Conservation (phyloP, 2,888 invertebrate genomes). For the Cryptocephalus primarius region DNA sequence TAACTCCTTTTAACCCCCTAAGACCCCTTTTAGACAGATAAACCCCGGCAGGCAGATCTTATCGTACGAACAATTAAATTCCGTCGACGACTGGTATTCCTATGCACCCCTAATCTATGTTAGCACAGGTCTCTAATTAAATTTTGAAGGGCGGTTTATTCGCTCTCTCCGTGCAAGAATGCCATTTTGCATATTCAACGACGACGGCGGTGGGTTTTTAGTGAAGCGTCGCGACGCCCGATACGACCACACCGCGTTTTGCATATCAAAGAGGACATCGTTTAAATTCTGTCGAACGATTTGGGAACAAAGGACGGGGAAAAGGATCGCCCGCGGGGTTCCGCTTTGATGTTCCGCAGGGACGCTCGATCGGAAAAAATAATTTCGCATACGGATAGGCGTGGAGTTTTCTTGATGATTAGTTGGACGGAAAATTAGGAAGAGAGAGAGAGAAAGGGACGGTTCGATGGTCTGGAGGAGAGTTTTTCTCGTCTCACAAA, state of each 20-base stretch:
- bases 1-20: too few species aligned
- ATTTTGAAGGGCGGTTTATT: background rate
- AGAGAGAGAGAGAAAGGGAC: too few species aligned
- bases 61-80: constrained; percentile 3
- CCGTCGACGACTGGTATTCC: constrained; percentile 2
- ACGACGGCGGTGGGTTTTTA: background rate
- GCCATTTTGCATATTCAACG: background rate
- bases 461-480: too few species aligned
- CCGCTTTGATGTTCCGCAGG: too few species aligned
- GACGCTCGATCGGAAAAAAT: too few species aligned
- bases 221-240: background rate
- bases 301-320: background rate
- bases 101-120: constrained; percentile 9
- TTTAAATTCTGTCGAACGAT: background rate
- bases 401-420: too few species aligned
- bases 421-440: too few species aligned
- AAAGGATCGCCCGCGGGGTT: background rate
- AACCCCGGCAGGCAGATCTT: background rate
- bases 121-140: constrained; percentile 4
- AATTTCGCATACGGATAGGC: too few species aligned
- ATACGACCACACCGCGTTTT: background rate
- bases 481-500: too few species aligned
- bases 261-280: constrained; percentile 1
- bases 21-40: too few species aligned
- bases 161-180: background rate